Evolutionary conservation across 2,797 vertebrate genomes (phyloP).

Genomic region (Alca torda): DNA sequence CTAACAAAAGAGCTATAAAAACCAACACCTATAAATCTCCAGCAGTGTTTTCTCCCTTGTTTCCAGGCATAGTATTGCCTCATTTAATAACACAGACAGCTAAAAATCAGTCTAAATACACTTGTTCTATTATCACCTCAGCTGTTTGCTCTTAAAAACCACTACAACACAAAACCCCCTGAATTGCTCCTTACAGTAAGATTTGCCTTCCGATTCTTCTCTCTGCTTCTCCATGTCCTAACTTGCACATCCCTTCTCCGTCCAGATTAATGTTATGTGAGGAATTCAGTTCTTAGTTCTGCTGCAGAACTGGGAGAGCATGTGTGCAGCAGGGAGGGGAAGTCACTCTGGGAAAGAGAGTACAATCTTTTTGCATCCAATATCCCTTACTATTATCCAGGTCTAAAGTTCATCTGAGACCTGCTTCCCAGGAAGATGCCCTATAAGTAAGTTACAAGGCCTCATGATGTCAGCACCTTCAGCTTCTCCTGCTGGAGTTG

Average conservation of each 20-base stretch:
- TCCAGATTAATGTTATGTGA: background rate
- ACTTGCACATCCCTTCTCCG: background rate
- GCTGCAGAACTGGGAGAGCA: background rate
- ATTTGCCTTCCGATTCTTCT: background rate
- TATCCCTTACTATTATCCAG: background rate
- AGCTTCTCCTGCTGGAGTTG: background rate
- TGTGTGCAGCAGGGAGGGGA: background rate
- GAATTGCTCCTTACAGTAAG: background rate
- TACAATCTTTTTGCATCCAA: background rate
- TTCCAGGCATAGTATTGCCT: background rate
- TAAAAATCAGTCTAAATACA: background rate
- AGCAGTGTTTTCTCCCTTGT: background rate
- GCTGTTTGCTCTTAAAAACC: background rate
- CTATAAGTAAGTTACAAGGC: background rate
- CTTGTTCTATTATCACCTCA: background rate
- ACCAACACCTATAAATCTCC: constrained; percentile 26
- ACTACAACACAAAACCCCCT: background rate
- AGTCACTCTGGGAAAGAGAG: background rate
- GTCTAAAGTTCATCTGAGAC: background rate
- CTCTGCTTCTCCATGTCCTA: background rate
- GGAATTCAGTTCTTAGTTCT: background rate
- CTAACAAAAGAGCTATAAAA: constrained; percentile 33
- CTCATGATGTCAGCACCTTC: background rate
- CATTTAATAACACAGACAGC: background rate
- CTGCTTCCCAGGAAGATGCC: background rate